Evolutionary conservation across 2,888 invertebrate genomes (phyloP), one percentile per base, ranked within the genome.

Genomic region (Chymomyza amoena): DNA sequence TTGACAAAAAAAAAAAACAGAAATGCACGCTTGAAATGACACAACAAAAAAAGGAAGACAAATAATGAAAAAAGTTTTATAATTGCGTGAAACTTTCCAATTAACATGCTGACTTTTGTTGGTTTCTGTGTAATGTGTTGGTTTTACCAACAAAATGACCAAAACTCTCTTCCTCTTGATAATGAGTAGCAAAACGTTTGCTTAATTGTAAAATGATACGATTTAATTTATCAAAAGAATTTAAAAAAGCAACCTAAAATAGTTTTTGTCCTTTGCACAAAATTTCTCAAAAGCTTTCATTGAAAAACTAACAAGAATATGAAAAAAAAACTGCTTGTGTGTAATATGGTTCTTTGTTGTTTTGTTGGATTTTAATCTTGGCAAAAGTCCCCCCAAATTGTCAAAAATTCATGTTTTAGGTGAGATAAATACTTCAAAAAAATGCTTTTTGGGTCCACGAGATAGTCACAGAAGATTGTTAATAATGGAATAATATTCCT

Each of bases 311-410:
- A 25, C 4, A 25, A 4, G 25, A 25, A 25, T 25, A 25, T 25
- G 25, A 25, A 25, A 32, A 7, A 32, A 32, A 7, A 6, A 3
- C 7, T 7, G 32, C 32, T 3, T 32, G 9, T 6, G 5, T 2
- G 25, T 4, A 25, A 25, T 25, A 25, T 25, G 25, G 25, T 25
- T 25, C 25, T 25, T 25, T 25, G 25, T 20, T 20, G 2, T 20
- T 20, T 20, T 20, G 3, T 20, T 20, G 20, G 1, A 20, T 20
- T 20, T 20, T 2, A 2, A 20, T 20, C 1, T 20, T 20, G 20
- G n/a, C n/a, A n/a, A n/a, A n/a, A n/a, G n/a, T n/a, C 99, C 99
- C 79, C 98, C 98, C 89, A 99, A 93, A 93, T 99, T 99, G 94
- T 99, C 99, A 94, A 99, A 95, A 99, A 99, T 99, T 99, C 99